phyloP scores from a whole-genome alignment of 2,113 vertebrate genomes.

The Pungitius pungitius region DNA sequence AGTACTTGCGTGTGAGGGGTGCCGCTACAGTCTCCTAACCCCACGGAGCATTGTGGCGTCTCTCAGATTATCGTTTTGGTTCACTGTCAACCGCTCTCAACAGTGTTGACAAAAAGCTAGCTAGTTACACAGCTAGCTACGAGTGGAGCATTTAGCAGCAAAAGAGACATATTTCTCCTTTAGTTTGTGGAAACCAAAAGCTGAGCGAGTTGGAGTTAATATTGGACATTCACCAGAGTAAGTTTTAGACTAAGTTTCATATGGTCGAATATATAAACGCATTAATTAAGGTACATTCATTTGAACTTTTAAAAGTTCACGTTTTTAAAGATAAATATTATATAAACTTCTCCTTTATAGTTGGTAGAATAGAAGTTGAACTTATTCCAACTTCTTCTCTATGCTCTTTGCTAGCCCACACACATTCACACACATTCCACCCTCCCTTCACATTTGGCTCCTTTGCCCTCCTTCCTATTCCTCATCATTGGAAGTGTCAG shows the following conservation, averaged over 20 bases:
- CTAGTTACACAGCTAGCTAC: background rate
- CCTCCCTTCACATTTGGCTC: constrained; percentile 26
- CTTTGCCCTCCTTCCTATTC: constrained; percentile 50
- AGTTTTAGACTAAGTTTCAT: too few relatives aligned
- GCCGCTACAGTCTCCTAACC: background rate
- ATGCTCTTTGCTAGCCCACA: constrained; percentile 14
- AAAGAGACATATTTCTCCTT: background rate
- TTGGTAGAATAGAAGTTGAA: constrained; percentile 17
- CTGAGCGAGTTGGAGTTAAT: background rate
- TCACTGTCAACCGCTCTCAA: background rate
- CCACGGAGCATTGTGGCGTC: background rate
- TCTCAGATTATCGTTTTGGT: constrained; percentile 3
- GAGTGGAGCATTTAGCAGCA: background rate
- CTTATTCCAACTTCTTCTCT: constrained; percentile 7
- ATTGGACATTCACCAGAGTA: background rate
- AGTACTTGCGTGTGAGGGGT: background rate
- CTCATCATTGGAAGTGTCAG: constrained; percentile 70
- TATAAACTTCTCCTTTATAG: background rate
- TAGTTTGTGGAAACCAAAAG: background rate
- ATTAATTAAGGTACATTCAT: background rate
- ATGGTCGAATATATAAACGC: too few relatives aligned
- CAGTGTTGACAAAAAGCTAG: background rate
- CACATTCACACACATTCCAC: background rate
- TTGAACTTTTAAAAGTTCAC: background rate
- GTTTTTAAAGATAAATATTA: constrained; percentile 11